Base-by-base conservation (phyloP, 2,113 vertebrate genomes). In the Petrocephalus microphthalmus region DNA sequence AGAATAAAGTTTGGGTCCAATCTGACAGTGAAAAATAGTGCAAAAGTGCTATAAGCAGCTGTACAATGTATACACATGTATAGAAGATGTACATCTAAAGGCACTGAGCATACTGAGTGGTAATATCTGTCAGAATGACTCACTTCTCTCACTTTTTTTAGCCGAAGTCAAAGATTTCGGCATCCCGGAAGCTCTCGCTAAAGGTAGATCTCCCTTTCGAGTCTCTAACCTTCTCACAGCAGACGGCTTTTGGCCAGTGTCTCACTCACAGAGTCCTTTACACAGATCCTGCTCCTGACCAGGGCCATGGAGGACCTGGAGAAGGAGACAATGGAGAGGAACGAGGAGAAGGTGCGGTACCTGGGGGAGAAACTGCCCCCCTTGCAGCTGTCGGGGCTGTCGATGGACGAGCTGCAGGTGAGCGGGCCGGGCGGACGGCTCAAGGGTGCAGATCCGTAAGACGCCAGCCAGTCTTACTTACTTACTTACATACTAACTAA, bases 131-230 rank as follows among this genome's bases (percentile, higher is more conserved):
- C 10, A 45, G 33, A 87, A 71, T n/a, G n/a, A 37, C 22, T 20
- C 3, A 25, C 15, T 3, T 33, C 29, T 17, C 8, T 78, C 17
- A 11, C n/a, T n/a, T 89, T 85, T 67, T 4, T 67, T 94, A 98
- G 97, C 97, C 96, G 85, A 97, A 97, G 91, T 96, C 95, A 10
- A 98, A 98, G 94, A 98, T 98, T 91, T 92, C 97, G 2, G 97
- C 97, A 88, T 98, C 97, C 7, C 95, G 97, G 33, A 97, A 97
- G 91, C 95, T 97, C 83, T 97, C 97, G 88, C 92, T 97, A 78
- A 98, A 97, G 95, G 97, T 97, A 90, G 89, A 78, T 47, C 11
- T 19, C 53, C 86, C 2, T 60, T 81, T 64, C 0, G 17, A 84
- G 33, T 10, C 33, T 37, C 33, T 78, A 19, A 42, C 5, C 33